Base-by-base conservation (phyloP, 2,888 invertebrate species). In the Melanargia galathea region DNA sequence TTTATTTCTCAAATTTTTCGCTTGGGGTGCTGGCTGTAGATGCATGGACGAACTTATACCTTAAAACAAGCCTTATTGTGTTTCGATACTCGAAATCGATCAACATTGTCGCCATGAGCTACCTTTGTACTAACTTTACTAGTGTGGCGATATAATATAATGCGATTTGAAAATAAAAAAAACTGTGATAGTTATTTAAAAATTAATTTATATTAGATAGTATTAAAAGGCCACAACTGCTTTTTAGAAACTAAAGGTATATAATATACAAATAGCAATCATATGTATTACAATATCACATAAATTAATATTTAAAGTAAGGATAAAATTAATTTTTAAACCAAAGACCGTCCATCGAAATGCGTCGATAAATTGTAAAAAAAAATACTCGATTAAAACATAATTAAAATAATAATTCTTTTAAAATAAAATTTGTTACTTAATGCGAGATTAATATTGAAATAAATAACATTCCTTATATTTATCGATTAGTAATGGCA, bases 401-500 rank as follows among this genome's bases (percentile, higher is more conserved):
- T 20, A 40, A 59, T 62, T 62, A 59, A 58, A 58, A 56, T 51
- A 52, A 61, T 48, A 54, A 38, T 56, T 30, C 13, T 20, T 48
- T 26, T 52, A 40, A 58, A 51, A 57, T 54, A 60, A 57, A 57
- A 16, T 20, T 66, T 55, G 59, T 13, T 59, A 62, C 68, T 73
- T 71, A 75, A 66, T 59, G 64, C 66, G 63, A 70, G 66, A 70
- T 70, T 73, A 71, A 64, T 73, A 71, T 69, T 60, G 63, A 64
- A 65, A 66, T 68, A 73, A 76, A 78, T 74, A 72, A 73, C 69
- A 71, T 75, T 73, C 69, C 66, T 68, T 68, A 66, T 58, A 69
- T 71, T 67, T 75, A 75, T 78, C 72, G 75, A 83, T 84, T 83
- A 83, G 79, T 84, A 84, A 87, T 87, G 87, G 86, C 87, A 87